Evolutionary conservation across 2,888 invertebrate species (phyloP).

Genomic region (Spialia ferax): DNA sequence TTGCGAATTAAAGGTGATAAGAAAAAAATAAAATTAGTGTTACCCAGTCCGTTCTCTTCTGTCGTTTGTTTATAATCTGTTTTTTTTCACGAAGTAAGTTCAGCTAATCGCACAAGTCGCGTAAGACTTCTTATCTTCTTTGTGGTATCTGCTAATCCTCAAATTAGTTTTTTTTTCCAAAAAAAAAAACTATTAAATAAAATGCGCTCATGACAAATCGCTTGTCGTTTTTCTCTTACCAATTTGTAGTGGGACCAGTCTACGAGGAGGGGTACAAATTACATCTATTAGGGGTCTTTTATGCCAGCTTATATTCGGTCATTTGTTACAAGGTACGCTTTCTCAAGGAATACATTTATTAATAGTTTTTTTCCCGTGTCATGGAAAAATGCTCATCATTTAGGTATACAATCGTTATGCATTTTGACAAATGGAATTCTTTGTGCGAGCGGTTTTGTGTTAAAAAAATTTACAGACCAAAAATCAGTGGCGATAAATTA

Average conservation of each 20-base stretch:
- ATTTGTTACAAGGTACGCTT: constrained; percentile 29
- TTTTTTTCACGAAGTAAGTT: too few species aligned
- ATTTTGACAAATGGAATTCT: not conserved
- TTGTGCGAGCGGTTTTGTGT: not conserved
- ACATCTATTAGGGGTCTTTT: constrained; percentile 34
- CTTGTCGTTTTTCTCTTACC: constrained; percentile 10
- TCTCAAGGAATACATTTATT: constrained; percentile 17
- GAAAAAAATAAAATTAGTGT: not conserved
- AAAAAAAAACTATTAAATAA: constrained; percentile 4
- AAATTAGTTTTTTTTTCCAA: not conserved
- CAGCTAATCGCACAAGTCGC: too few species aligned
- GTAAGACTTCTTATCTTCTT: not conserved
- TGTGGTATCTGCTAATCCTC: not conserved
- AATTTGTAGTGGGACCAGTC: constrained; percentile 21
- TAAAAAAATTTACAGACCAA: not conserved
- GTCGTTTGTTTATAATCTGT: too few species aligned
- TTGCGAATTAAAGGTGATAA: too few species aligned
- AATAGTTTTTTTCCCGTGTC: constrained; percentile 29
- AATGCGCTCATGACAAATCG: constrained; percentile 8
- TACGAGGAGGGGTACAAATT: constrained; percentile 26
- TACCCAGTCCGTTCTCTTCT: too few species aligned
- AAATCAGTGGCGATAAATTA: not conserved
- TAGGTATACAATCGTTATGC: constrained; percentile 1
- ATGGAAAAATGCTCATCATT: not conserved
- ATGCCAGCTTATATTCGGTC: constrained; percentile 30